Evolutionary conservation across 2,888 invertebrate genomes (phyloP).

Genomic region (Melanostoma scalare): DNA sequence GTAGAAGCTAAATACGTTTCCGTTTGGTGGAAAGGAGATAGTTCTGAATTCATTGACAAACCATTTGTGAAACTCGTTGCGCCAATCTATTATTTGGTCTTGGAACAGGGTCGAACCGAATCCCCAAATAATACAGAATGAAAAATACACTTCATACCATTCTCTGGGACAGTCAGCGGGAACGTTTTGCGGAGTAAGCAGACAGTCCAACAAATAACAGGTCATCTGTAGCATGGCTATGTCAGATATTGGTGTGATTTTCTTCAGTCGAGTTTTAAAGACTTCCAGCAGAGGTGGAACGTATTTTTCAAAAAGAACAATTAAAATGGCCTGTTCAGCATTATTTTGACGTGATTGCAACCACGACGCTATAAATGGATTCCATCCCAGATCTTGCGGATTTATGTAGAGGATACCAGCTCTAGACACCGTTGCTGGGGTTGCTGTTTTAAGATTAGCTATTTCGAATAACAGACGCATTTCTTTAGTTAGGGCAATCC

Average conservation of each 20-base stretch:
- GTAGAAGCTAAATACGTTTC: conserved; percentile 94
- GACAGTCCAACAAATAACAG: conserved; percentile 92
- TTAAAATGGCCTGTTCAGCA: conserved; percentile 90
- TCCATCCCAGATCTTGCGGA: conserved; percentile 97
- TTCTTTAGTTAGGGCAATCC: conserved; percentile 93
- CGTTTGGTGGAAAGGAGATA: conserved; percentile 92
- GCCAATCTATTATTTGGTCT: conserved; percentile 95
- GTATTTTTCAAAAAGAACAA: conserved; percentile 96
- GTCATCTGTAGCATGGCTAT: conserved; percentile 94
- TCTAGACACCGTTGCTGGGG: conserved; percentile 96
- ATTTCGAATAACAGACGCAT: conserved; percentile 98
- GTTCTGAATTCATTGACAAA: conserved; percentile 95
- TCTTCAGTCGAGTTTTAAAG: conserved; percentile 88
- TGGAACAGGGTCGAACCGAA: conserved; percentile 96
- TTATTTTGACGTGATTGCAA: conserved; percentile 89
- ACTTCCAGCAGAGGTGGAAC: conserved; percentile 92
- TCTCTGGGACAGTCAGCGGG: conserved; percentile 96
- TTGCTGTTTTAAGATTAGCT: conserved; percentile 93
- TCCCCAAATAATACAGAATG: conserved; percentile 94
- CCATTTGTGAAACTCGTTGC: conserved; percentile 97
- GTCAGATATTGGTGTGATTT: conserved; percentile 95
- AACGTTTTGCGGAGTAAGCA: conserved; percentile 90
- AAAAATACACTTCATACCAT: conserved; percentile 95
- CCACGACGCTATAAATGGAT: conserved; percentile 95
- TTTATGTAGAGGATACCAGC: conserved; percentile 97